Percentiles rank a stretch among this genome's conserved stretches.
Conservation (phyloP, 2,888 invertebrate species). For the Miltochrista miniata region DNA sequence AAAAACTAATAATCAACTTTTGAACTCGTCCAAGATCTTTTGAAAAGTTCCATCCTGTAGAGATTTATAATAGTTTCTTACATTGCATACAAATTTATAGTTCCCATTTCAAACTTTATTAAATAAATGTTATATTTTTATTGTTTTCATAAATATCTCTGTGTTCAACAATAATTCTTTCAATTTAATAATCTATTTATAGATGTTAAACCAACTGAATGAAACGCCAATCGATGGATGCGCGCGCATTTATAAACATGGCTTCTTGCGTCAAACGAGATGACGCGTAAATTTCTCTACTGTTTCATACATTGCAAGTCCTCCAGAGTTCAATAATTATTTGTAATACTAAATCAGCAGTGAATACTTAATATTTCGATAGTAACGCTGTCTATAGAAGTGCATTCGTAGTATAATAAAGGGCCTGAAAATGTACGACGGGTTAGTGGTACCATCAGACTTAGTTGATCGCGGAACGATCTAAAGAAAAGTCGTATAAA, state of each 20-base stretch:
- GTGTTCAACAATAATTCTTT: slow-evolving; percentile 50
- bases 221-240: slow-evolving; percentile 66
- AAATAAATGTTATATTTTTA: no score
- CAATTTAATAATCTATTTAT: slow-evolving; percentile 67
- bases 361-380: slow-evolving; percentile 1
- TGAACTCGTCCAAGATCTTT: no score
- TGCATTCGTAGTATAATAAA: slow-evolving; percentile 9
- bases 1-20: no score
- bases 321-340: neutral
- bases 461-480: slow-evolving; percentile 19
- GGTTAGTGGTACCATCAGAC: slow-evolving; percentile 34
- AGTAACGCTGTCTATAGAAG: neutral
- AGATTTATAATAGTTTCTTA: no score
- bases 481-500: neutral
- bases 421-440: slow-evolving; percentile 16
- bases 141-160: slow-evolving; percentile 26
- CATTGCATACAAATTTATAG: no score
- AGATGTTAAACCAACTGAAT: slow-evolving; percentile 57
- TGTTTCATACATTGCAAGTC: slow-evolving; percentile 36
- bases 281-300: slow-evolving; percentile 4
- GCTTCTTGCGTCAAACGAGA: slow-evolving; percentile 50
- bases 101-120: no score
- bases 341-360: slow-evolving; percentile 8
- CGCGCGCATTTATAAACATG: slow-evolving; percentile 70
- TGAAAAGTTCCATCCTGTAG: no score